phyloP scores from a whole-genome alignment of 1,140 invertebrate species.

The Rhagoletis zephyria region DNA sequence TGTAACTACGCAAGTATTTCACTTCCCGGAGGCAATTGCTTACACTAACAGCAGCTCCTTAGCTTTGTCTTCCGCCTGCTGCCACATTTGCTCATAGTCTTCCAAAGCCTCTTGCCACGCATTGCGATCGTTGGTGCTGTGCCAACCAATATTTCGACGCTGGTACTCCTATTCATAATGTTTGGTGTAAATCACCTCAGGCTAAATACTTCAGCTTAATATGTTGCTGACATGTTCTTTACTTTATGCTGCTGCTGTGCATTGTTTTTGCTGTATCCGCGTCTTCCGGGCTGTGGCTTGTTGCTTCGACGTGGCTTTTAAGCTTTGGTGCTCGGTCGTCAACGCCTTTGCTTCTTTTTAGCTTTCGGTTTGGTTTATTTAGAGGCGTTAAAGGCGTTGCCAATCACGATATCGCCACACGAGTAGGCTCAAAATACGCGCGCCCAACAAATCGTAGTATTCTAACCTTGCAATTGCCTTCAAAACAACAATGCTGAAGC shows the following conservation, averaged over 20 bases:
- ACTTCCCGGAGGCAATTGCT: not conserved
- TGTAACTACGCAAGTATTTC: not conserved
- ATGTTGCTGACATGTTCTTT: slow-evolving; percentile 40
- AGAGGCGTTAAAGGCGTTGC: slow-evolving; percentile 22
- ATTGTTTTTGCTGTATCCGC: not conserved
- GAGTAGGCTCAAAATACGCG: not conserved
- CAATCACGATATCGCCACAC: slow-evolving; percentile 35
- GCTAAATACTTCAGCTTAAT: slow-evolving; percentile 29
- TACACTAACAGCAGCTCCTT: not conserved
- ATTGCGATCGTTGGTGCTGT: too few relatives aligned
- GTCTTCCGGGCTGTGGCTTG: not conserved
- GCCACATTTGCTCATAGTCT: too few relatives aligned
- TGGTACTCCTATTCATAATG: not conserved
- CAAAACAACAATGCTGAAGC: too few relatives aligned
- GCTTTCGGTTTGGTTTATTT: not conserved
- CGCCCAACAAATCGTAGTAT: not conserved
- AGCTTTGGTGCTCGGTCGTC: not conserved
- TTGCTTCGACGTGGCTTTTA: not conserved
- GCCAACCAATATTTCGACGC: too few relatives aligned
- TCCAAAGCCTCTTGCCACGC: not conserved
- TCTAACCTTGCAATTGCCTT: too few relatives aligned
- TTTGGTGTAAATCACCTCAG: not conserved
- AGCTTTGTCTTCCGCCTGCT: not conserved
- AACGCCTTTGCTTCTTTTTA: not conserved
- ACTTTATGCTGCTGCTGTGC: slow-evolving; percentile 7